These are phyloP conservation scores for Tribolium madens DNA, from an alignment of 1,140 invertebrate genomes.

Conservation along the genomic window DNA sequence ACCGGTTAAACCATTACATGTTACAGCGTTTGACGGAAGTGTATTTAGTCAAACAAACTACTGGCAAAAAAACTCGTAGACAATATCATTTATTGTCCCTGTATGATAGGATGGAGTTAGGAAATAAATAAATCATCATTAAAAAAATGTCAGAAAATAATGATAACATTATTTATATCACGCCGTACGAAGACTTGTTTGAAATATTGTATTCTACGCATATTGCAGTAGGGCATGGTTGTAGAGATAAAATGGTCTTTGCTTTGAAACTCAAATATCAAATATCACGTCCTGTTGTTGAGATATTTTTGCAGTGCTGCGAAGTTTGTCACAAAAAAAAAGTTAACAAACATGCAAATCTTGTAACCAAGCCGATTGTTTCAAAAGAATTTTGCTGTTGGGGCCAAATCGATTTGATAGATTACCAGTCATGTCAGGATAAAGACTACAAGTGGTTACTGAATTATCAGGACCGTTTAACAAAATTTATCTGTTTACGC, in stretches of 20 bases:
- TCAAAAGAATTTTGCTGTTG: too few species aligned
- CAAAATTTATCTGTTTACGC: conserved; percentile 61
- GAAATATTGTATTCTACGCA: conserved; percentile 20
- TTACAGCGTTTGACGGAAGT: too few species aligned
- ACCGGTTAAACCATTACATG: too few species aligned
- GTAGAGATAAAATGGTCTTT: conserved; percentile 10
- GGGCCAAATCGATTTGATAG: too few species aligned
- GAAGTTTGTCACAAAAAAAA: conserved; percentile 4
- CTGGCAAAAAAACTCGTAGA: too few species aligned
- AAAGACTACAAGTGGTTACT: conserved; percentile 61
- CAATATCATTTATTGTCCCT: background rate
- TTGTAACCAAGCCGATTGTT: background rate
- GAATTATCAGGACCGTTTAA: conserved; percentile 64
- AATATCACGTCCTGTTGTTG: background rate
- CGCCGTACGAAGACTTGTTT: conserved; percentile 13
- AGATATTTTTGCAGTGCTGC: conserved; percentile 7
- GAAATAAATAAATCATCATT: too few species aligned
- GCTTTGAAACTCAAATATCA: background rate
- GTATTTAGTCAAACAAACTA: too few species aligned
- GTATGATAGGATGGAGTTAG: too few species aligned
- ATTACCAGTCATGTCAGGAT: conserved; percentile 59
- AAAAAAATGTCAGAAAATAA: background rate
- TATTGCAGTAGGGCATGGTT: conserved; percentile 8
- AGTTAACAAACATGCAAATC: conserved; percentile 12
- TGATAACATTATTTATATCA: conserved; percentile 6